phyloP scores from a whole-genome alignment of 2,888 invertebrate species.

The Drosophila suboccidentalis region DNA sequence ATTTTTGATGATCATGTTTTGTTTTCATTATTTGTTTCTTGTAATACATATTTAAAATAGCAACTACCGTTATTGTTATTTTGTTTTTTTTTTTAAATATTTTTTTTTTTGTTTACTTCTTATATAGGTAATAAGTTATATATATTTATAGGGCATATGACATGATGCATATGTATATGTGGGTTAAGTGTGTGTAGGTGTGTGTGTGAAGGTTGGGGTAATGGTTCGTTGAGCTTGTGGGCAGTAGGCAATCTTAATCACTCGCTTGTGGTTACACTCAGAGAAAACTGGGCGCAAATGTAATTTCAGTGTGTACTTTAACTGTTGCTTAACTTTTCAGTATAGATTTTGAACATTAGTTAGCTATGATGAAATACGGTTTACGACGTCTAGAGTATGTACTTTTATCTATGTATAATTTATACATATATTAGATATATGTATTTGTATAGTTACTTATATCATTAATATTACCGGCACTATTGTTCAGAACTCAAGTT shows the following conservation, averaged over 20 bases:
- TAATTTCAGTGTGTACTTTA: constrained; percentile 20
- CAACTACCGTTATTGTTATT: constrained; percentile 75
- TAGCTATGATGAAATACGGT: constrained; percentile 71
- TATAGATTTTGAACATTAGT: constrained; percentile 75
- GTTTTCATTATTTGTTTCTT: constrained; percentile 40
- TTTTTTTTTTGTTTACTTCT: constrained; percentile 64
- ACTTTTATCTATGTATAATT: constrained; percentile 46
- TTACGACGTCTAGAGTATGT: constrained; percentile 67
- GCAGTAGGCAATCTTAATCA: constrained; percentile 27
- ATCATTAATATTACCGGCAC: constrained; percentile 85
- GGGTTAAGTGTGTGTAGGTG: constrained; percentile 39
- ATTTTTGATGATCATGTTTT: constrained; percentile 52
- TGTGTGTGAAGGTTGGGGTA: constrained; percentile 23
- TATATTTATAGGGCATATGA: constrained; percentile 72
- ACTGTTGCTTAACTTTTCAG: constrained; percentile 46
- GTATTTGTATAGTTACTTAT: constrained; percentile 66
- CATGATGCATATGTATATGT: constrained; percentile 50
- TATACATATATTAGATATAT: constrained; percentile 52
- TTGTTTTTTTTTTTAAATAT: constrained; percentile 50
- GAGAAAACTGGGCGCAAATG: constrained; percentile 53
- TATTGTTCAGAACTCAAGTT: constrained; percentile 84
- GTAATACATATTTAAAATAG: constrained; percentile 81
- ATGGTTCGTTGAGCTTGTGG: constrained; percentile 10
- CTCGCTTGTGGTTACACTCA: constrained; percentile 6
- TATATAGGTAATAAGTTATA: constrained; percentile 81